phyloP scores from a whole-genome alignment of 2,888 invertebrate species.

The Lepetodrilus schrolli region DNA sequence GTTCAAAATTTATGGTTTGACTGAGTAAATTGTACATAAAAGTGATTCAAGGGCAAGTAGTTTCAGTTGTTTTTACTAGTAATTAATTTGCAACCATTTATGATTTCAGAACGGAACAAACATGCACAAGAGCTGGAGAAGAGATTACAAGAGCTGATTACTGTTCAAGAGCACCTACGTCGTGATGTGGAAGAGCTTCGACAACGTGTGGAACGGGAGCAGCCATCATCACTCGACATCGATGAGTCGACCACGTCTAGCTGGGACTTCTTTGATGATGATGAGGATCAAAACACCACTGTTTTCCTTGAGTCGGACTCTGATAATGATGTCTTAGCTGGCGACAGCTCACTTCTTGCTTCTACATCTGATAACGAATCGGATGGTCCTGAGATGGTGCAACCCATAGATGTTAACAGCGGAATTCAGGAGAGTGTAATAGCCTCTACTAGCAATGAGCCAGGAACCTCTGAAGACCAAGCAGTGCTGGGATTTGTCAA shows the following conservation, averaged over 20 bases:
- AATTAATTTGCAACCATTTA: too few species aligned
- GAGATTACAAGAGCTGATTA: conserved; percentile 52
- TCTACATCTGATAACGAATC: background rate
- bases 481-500: background rate
- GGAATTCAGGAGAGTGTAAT: background rate
- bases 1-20: too few species aligned
- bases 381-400: background rate
- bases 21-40: too few species aligned
- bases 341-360: background rate
- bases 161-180: conserved; percentile 49
- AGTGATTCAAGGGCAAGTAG: too few species aligned
- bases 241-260: background rate
- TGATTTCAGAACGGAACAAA: conserved; percentile 54
- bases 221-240: background rate
- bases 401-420: background rate
- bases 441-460: background rate
- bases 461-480: background rate
- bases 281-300: background rate
- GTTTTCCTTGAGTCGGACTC: background rate
- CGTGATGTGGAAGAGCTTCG: conserved; percentile 53
- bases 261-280: background rate
- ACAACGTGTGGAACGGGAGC: conserved; percentile 27
- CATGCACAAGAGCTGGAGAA: conserved; percentile 52
- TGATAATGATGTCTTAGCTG: background rate
- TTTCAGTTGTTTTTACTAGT: too few species aligned